Base-by-base conservation (phyloP, 2,888 invertebrate species). In the Eretmocerus hayati region DNA sequence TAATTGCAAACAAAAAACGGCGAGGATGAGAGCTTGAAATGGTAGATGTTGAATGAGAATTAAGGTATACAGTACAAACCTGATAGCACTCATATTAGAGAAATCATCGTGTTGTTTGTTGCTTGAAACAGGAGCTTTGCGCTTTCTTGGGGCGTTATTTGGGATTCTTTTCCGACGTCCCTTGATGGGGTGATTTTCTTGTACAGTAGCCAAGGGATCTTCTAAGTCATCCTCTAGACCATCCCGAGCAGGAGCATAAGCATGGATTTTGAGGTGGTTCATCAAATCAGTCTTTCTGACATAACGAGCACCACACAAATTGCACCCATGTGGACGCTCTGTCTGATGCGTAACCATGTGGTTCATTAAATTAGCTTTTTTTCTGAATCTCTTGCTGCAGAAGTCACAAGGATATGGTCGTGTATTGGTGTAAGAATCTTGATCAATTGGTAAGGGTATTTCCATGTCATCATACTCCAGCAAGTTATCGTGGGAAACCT, bases 271-370 rank as follows among this genome's bases (percentile, higher is more conserved):
- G 45, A 89, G 77, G 63, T 90, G 90, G 70, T 86, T 87, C 75
- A 88, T 85, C 39, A 90, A 78, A 69, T 90, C 89, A 55, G 81
- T 81, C 60, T 86, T 86, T 50, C 88, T 78, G 20, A 86, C 82
- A 65, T 87, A 90, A 3, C 87, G 78, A 18, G 86, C 84, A 1
- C 88, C 88, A 63, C 89, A 90, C 46, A 90, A 72, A 67, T 89
- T 88, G 66, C 89, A 90, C 13, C 84, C 83, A 65, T 87, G 86
- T 3, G 88, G 87, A 8, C 87, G 76, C 69, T 89, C 89, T 40
- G 84, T 87, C 70, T 89, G 89, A 72, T 90, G 89, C 0, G 87
- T 85, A 5, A 88, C 83, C 87, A 90, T 89, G 66, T 90, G 90
- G 69, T 86, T 87, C 82, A 87, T 86, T 1, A 90, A 75, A 53